A percentile compares a stretch with the other conserved stretches of the same genome.
phyloP scores from a whole-genome alignment of 2,888 invertebrate species.

The Eucera pruinosa region DNA sequence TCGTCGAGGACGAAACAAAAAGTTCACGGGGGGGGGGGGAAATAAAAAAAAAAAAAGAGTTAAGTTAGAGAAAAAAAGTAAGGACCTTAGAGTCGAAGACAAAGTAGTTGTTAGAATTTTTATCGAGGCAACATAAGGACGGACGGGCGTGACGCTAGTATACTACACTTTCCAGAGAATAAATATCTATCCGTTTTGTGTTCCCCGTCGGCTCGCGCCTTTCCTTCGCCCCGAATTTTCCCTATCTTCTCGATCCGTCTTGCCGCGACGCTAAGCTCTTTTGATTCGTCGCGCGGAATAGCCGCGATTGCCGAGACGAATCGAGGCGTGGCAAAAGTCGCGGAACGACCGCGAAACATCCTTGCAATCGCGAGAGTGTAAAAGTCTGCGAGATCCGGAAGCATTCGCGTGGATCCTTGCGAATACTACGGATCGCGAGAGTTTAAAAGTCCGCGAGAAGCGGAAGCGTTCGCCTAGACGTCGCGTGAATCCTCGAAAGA shows the following conservation, averaged over 20 bases:
- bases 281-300: slow-evolving; percentile 5
- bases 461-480: too few relatives aligned
- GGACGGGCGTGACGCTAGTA: slow-evolving; percentile 65
- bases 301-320: neutral
- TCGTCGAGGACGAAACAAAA: slow-evolving; percentile 67
- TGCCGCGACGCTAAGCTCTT: slow-evolving; percentile 5
- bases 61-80: slow-evolving; percentile 61
- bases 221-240: slow-evolving; percentile 35
- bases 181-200: slow-evolving; percentile 31
- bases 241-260: slow-evolving; percentile 31
- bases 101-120: slow-evolving; percentile 72
- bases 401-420: too few relatives aligned
- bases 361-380: too few relatives aligned
- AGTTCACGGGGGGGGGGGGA: slow-evolving; percentile 67
- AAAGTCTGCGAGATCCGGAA: too few relatives aligned
- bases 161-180: slow-evolving; percentile 51
- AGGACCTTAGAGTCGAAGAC: slow-evolving; percentile 64
- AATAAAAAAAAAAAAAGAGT: too few relatives aligned
- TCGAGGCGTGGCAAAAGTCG: slow-evolving; percentile 8
- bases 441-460: too few relatives aligned
- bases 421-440: too few relatives aligned
- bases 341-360: too few relatives aligned
- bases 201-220: slow-evolving; percentile 38
- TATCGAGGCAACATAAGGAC: slow-evolving; percentile 65
- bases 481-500: too few relatives aligned